Evolutionary conservation across 2,888 invertebrate species (phyloP).

Genomic region (Agrilus cyanescens): DNA sequence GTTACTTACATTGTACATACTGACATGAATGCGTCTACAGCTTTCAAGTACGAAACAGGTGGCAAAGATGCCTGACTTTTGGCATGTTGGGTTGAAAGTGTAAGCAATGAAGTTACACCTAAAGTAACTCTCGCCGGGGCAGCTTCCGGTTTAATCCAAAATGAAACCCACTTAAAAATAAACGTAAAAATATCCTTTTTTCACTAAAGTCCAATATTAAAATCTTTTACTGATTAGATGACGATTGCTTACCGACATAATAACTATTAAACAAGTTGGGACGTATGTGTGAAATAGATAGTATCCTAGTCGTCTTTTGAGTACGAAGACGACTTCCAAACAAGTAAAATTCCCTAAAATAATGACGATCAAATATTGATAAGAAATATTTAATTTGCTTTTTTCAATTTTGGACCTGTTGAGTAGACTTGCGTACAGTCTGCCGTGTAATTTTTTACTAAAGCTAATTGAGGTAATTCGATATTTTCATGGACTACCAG

Average conservation of each 20-base stretch:
- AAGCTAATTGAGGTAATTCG: conserved; percentile 74
- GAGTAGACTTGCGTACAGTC: conserved; percentile 90
- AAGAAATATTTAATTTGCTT: conserved; percentile 2
- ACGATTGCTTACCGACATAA: conserved; percentile 67
- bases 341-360: conserved; percentile 79
- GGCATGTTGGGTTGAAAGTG: conserved; percentile 83
- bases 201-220: too few relatives aligned
- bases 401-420: conserved; percentile 47
- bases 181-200: too few relatives aligned
- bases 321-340: conserved; percentile 77
- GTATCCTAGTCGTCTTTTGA: conserved; percentile 80
- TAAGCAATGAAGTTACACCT: conserved; percentile 81
- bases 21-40: conserved; percentile 88
- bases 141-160: conserved; percentile 92
- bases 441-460: conserved; percentile 78
- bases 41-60: conserved; percentile 86
- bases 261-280: conserved; percentile 87
- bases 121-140: conserved; percentile 87
- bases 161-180: conserved; percentile 70
- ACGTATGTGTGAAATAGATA: conserved; percentile 90
- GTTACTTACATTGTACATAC: conserved; percentile 69
- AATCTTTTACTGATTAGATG: not conserved
- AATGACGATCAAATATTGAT: conserved; percentile 15
- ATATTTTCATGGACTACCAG: conserved; percentile 82
- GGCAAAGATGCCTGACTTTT: conserved; percentile 88